Evolutionary conservation across 2,113 vertebrate genomes (phyloP).

Genomic region (Solea solea): DNA sequence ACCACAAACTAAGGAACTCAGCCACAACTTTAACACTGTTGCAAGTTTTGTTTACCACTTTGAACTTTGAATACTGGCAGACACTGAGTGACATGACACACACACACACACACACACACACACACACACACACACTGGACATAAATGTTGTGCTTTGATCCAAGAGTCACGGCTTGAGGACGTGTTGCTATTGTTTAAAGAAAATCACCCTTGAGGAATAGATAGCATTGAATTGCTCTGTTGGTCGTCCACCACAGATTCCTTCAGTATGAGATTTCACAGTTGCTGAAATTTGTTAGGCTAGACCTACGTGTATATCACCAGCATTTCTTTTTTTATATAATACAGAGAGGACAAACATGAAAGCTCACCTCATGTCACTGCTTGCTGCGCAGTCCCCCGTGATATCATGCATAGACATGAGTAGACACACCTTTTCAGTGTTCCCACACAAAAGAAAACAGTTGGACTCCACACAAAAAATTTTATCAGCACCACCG

Average conservation of each 20-base stretch:
- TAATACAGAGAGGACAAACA: conserved; percentile 64
- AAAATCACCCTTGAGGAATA: conserved; percentile 13
- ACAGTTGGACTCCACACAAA: conserved; percentile 9
- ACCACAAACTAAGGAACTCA: conserved; percentile 13
- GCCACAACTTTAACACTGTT: conserved; percentile 1
- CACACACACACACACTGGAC: conserved; percentile 5
- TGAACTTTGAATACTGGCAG: conserved; percentile 7
- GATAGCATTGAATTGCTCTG: conserved; percentile 8
- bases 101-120: not conserved
- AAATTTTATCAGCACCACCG: conserved; percentile 18
- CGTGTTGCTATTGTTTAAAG: conserved; percentile 3
- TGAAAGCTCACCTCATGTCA: conserved; percentile 49
- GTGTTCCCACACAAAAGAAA: conserved; percentile 42
- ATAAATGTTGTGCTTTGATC: conserved; percentile 1
- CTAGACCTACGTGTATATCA: conserved; percentile 4
- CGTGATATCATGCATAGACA: conserved; percentile 69
- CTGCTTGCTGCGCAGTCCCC: conserved; percentile 66
- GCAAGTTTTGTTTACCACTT: conserved; percentile 13
- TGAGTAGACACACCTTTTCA: conserved; percentile 71
- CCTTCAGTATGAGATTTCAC: conserved; percentile 28
- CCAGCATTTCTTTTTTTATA: conserved; percentile 34
- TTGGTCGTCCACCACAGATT: conserved; percentile 16
- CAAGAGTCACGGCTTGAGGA: not conserved
- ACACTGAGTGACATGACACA: not conserved
- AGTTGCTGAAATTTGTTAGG: conserved; percentile 5